phyloP scores from a whole-genome alignment of 2,888 invertebrate species.

The Phalera bucephala region DNA sequence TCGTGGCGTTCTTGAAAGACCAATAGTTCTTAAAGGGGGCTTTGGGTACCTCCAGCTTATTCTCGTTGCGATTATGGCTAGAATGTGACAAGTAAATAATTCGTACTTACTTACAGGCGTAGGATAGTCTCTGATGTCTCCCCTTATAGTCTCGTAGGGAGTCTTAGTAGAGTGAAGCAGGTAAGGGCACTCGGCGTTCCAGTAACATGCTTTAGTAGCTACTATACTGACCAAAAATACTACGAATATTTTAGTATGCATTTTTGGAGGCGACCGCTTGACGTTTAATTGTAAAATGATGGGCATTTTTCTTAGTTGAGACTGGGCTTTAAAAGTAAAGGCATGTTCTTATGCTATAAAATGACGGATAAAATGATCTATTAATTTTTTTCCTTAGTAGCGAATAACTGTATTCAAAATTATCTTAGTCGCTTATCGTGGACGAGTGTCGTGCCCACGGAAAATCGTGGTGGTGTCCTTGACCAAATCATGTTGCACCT shows the following conservation, averaged over 20 bases:
- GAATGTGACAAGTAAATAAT: no score
- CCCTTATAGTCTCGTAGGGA: constrained; percentile 60
- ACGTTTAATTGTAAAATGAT: not conserved
- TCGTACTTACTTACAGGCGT: constrained; percentile 53
- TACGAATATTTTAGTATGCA: constrained; percentile 6
- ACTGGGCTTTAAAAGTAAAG: constrained; percentile 30
- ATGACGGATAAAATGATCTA: no score
- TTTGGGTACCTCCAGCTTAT: no score
- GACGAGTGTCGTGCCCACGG: no score
- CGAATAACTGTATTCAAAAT: no score
- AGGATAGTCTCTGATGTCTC: constrained; percentile 60
- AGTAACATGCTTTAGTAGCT: constrained; percentile 48
- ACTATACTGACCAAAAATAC: constrained; percentile 19
- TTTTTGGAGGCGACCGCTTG: not conserved
- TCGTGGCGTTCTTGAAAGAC: no score
- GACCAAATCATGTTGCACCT: no score
- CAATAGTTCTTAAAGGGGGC: no score
- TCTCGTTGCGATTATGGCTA: no score
- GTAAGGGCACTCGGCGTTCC: constrained; percentile 52
- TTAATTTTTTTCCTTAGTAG: no score
- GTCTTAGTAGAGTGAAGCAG: constrained; percentile 58
- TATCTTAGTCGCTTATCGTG: no score
- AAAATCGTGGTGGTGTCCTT: no score
- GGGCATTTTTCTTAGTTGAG: constrained; percentile 24
- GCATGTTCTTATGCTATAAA: constrained; percentile 7